Conservation (phyloP, 2,797 vertebrate genomes). For the Meda fulgida region DNA sequence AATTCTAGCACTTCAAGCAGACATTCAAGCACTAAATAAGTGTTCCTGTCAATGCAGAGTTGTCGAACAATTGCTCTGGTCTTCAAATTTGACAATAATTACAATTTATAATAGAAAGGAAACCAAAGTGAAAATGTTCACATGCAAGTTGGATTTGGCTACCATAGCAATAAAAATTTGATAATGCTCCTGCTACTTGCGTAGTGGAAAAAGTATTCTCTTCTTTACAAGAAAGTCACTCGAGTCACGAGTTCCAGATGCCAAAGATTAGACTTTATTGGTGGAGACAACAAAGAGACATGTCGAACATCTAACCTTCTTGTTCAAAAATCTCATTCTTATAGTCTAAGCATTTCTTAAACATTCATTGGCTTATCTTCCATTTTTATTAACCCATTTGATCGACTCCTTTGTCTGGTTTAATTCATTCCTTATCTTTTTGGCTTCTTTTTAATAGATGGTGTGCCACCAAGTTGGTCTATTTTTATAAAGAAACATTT, state of each 20-base stretch:
- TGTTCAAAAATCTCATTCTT: neutral
- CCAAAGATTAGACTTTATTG: neutral
- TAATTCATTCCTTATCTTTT: neutral
- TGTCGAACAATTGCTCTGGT: neutral
- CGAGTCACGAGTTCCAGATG: neutral
- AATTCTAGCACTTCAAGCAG: neutral
- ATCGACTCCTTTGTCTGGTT: neutral
- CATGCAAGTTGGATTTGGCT: neutral
- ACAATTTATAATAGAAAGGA: neutral
- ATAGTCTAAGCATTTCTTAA: neutral
- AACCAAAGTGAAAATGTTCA: neutral
- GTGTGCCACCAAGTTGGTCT: neutral
- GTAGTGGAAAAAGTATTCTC: neutral
- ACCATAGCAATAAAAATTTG: neutral
- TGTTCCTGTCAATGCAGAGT: neutral
- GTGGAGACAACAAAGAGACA: neutral
- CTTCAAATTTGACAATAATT: neutral
- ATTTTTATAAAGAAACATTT: neutral
- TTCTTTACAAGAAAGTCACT: neutral
- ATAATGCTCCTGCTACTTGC: neutral
- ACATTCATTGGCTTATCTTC: neutral
- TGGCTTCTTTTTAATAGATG: neutral
- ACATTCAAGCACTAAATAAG: neutral
- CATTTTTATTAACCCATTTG: neutral
- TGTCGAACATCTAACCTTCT: neutral